Evolutionary conservation across 2,888 invertebrate species (phyloP).

Genomic region (Resseliella maxima): DNA sequence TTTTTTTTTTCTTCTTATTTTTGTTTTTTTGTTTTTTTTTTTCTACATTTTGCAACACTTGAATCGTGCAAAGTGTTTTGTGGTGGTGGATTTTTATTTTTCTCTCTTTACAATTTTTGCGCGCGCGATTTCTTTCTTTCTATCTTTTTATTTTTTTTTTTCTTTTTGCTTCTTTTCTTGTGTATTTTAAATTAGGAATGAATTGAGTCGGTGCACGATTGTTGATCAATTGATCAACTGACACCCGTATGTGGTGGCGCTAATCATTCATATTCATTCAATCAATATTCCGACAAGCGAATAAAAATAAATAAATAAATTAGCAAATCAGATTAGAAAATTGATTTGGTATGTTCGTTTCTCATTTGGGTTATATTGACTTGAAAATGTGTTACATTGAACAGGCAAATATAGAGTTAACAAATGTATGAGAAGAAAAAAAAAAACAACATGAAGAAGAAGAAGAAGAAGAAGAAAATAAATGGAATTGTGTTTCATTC

Average conservation of each 20-base stretch:
- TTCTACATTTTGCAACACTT: background rate
- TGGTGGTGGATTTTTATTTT: background rate
- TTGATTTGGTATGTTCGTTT: background rate
- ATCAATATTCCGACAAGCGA: no score
- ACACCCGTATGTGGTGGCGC: background rate
- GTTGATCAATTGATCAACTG: no score
- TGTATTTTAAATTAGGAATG: no score
- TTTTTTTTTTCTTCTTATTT: no score
- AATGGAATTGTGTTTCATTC: no score
- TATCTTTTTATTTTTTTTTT: no score
- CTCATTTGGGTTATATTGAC: background rate
- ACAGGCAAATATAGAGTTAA: background rate
- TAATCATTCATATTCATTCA: background rate
- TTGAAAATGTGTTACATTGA: background rate
- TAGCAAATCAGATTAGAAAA: conserved; percentile 5
- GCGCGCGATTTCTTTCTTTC: background rate
- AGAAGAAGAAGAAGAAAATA: no score
- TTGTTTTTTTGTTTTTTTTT: background rate
- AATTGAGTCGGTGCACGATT: no score
- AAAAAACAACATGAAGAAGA: no score
- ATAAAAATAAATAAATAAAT: no score
- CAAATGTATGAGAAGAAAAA: no score
- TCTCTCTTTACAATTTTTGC: background rate
- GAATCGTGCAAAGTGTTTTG: background rate
- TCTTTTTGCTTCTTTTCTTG: no score